Conservation (phyloP, 2,113 vertebrate genomes). For the Chionodraco myersi region DNA sequence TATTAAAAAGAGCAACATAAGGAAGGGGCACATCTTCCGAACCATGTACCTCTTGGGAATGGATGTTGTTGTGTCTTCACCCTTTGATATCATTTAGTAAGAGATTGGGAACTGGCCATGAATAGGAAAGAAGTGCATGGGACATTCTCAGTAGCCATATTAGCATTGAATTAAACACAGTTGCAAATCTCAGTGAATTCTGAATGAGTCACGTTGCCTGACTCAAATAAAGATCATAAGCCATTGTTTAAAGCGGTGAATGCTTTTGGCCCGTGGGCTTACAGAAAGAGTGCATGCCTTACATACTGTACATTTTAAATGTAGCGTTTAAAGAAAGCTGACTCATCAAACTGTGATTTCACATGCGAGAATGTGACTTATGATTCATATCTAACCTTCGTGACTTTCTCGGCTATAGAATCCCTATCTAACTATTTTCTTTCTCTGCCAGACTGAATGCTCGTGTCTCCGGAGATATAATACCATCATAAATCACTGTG, state of each 20-base stretch:
- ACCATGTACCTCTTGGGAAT: constrained; percentile 34
- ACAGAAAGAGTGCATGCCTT: not conserved
- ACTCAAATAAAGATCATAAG: constrained; percentile 22
- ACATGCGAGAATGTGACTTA: constrained; percentile 31
- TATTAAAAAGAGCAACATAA: constrained; percentile 47
- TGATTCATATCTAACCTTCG: constrained; percentile 36
- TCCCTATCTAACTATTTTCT: constrained; percentile 36
- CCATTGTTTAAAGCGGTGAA: not conserved
- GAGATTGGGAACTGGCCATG: constrained; percentile 13
- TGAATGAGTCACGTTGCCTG: not conserved
- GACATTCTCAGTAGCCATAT: constrained; percentile 8
- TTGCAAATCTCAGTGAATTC: constrained; percentile 1
- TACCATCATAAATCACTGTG: constrained; percentile 55
- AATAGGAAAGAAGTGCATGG: constrained; percentile 19
- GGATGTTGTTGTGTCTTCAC: constrained; percentile 41
- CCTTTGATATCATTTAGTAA: constrained; percentile 37
- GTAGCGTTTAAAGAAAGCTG: not conserved
- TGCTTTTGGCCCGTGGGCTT: constrained; percentile 3
- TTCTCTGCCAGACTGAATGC: constrained; percentile 22
- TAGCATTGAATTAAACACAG: not conserved
- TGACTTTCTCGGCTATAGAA: constrained; percentile 26
- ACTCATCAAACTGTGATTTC: constrained; percentile 23
- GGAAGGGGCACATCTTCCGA: not conserved
- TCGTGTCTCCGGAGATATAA: constrained; percentile 30
- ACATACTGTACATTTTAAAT: not conserved